Evolutionary conservation across 30 jellyfish, hydroid and myxozoan species (phyloP), one percentile per base, ranked within the genome.

Genomic region (Pelagia noctiluca): DNA sequence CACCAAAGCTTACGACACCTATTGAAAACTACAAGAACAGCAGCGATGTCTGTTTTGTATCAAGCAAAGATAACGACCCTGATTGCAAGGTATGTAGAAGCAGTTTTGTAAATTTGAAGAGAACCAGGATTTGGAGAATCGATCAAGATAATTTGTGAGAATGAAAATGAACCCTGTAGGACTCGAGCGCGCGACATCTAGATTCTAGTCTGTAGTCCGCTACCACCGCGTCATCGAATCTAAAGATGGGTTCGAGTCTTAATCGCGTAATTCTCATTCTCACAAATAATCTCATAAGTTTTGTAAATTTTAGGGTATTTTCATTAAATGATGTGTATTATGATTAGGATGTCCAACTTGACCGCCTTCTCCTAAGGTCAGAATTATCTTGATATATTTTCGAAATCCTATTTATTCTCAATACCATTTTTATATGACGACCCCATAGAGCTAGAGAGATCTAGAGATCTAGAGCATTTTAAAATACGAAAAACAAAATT

Each of bases 61-160:
- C 28, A 52, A 19, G 12, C 68, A 52, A 52, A 52, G 68, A 52
- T 3, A 52, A 52, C 68, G 68, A 3, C 28, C 68, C 26, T 19
- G 68, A 52, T 52, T 52, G 68, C 68, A 52, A 52, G 26, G 68
- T 52, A 52, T 52, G 68, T 52, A 52, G 7, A 19, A 52, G 2
- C 26, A 8, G 12, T 8, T 52, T 52, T 8, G 68, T 19, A 52
- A 52, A 52, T 52, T 52, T 52, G 57, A 42, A 42, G 57, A 42
- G 57, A 42, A 42, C 12, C 57, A 42, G 57, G 57, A 42, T 42
- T 42, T 42, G 57, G 57, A 42, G 16, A 42, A 42, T 42, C 16
- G 16, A 42, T 42, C 57, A 42, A 42, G 57, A 42, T 42, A 42
- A 42, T 42, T 42, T 42, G 57, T 42, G 57, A 42, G 57, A 42